Base-by-base conservation (phyloP, 2,113 vertebrate genomes). In the Oxyura jamaicensis region DNA sequence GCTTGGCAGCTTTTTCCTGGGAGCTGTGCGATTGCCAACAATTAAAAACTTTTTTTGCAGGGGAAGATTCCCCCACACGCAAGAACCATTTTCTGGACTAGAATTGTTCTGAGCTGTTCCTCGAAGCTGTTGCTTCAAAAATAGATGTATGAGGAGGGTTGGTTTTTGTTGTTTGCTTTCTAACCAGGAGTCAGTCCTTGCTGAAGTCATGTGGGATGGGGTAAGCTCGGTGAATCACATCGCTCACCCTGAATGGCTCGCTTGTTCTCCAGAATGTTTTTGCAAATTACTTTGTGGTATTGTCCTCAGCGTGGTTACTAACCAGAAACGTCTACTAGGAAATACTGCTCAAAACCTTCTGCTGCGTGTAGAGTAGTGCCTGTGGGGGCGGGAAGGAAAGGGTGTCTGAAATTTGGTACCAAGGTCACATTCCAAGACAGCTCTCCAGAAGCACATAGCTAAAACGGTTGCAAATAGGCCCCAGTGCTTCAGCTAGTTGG, bases 221-320 rank as follows among this genome's bases (percentile, higher is more conserved):
- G 48, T 90, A 63, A 88, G 73, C 81, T 73, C 73, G 91, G 59
- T 91, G 88, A 94, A 93, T 97, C 96, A 93, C 78, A 63, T 78
- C 35, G 4, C 42, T 95, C 50, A 62, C 77, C 86, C 91, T 93
- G 86, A 97, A 95, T 93, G 92, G 36, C 74, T 96, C 75, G 10
- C 81, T 96, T 97, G 93, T 96, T 95, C 92, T 96, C 67, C 83
- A 93, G 77, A 92, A 79, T 83, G 77, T 85, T 97, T 97, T 92
- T 89, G 88, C 93, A 89, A 29, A 96, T 93, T 91, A 69, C 69
- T 95, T 91, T 79, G 91, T 95, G 77, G 63, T 92, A 91, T 89
- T 94, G 88, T 94, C 86, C 78, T 89, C 82, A 60, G 36, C 55
- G 33, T 83, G 84, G 77, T 86, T 89, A 69, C 82, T 89, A 89